Evolutionary conservation across 1,140 invertebrate species (phyloP).

Genomic region (Philopotamus ludificatus): DNA sequence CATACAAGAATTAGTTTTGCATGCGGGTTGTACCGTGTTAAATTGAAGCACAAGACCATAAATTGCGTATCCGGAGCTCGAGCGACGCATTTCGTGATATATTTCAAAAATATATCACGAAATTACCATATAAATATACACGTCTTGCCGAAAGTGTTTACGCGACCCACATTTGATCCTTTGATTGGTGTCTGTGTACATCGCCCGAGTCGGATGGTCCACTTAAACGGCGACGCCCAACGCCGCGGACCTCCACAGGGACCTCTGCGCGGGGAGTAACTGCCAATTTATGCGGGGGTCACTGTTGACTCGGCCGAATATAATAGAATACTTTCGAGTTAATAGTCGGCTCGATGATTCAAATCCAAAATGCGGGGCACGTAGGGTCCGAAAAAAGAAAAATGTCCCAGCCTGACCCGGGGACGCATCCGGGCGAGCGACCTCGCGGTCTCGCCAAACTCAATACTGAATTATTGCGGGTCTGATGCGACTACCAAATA

Average conservation of each 20-base stretch:
- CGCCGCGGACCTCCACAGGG: slow-evolving; percentile 4
- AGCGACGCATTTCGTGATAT: too few relatives aligned
- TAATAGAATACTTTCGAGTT: slow-evolving; percentile 41
- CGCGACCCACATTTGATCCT: slow-evolving; percentile 11
- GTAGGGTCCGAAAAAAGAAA: slow-evolving; percentile 13
- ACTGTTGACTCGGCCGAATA: slow-evolving; percentile 39
- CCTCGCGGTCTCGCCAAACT: neutral
- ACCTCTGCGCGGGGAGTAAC: neutral
- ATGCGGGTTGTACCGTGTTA: too few relatives aligned
- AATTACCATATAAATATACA: neutral
- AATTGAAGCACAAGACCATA: too few relatives aligned
- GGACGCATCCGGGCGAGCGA: neutral
- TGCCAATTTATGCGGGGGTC: slow-evolving; percentile 35
- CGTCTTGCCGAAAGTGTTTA: neutral
- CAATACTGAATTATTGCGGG: neutral
- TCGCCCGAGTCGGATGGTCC: neutral
- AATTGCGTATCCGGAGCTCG: too few relatives aligned
- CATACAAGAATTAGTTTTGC: too few relatives aligned
- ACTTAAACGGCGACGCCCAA: slow-evolving; percentile 12
- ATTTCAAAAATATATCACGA: too few relatives aligned
- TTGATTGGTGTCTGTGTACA: slow-evolving; percentile 17
- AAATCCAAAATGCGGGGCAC: slow-evolving; percentile 34
- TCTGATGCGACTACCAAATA: neutral
- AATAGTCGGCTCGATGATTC: slow-evolving; percentile 38
- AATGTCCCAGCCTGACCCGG: slow-evolving; percentile 1